Base-by-base conservation (phyloP, 2,888 invertebrate genomes). In the Cyaniris semiargus region DNA sequence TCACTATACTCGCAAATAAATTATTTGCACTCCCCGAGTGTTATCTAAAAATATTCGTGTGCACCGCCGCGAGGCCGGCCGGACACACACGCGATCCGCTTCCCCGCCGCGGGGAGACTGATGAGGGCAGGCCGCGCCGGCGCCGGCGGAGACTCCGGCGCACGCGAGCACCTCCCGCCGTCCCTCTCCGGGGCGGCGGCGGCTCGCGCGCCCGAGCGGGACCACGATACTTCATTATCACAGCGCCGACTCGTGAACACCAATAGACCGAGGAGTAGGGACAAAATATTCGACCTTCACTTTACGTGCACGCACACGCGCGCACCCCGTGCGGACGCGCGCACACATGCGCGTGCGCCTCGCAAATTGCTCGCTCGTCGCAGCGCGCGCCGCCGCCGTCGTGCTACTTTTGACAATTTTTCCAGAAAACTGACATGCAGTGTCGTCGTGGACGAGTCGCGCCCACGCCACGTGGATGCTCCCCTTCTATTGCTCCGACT, bases 261-360 rank as follows among this genome's bases (percentile, higher is more conserved):
- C 94, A 94, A 94, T 94, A 93, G 90, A 92, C 90, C 91, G 92
- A 89, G 90, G 91, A 93, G 93, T 92, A 90, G 92, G 93, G 93
- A 91, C 90, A 88, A 91, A 91, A 90, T 92, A 93, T 93, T 93
- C 94, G 94, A 94, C 93, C 94, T 94, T 94, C 94, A 94, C 92
- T 94, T 91, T 88, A 90, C 91, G 90, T 82, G 81, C 83, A 89
- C 93, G 89, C 92, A 91, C 90, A 87, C 89, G 84, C 84, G 86
- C 87, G 86, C 85, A 82, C 84, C 83, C 80, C 84, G 86, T 86
- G 85, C 85, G 88, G 87, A 89, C 86, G 86, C 86, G 86, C 86
- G 85, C 86, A 85, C 84, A 83, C 92, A 87, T 87, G 90, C 90
- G 88, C 84, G 84, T 23, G 60, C 60, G 27, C 27, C 82, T 82